A percentile compares a stretch with the other conserved stretches of the same genome.
Evolutionary conservation across 2,888 invertebrate species (phyloP).

Genomic region (Thymelicus acteon): DNA sequence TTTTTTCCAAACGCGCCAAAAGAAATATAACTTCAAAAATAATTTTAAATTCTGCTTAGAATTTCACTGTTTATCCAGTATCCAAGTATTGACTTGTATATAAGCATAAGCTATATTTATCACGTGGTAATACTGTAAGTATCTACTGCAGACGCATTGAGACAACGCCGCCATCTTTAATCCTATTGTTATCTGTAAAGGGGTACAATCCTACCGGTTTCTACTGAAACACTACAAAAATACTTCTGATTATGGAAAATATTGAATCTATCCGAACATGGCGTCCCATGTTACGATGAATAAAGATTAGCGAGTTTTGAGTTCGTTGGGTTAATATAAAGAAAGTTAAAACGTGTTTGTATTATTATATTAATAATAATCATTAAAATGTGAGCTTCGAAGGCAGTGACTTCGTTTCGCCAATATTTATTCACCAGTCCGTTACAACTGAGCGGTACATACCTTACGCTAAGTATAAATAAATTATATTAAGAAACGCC

Average conservation of each 20-base stretch:
- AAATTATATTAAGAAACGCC: constrained; percentile 81
- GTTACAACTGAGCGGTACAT: constrained; percentile 60
- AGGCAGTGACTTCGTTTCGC: constrained; percentile 33
- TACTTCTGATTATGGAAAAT: constrained; percentile 35
- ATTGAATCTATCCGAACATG: constrained; percentile 52
- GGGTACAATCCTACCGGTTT: constrained; percentile 9
- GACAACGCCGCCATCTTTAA: constrained; percentile 11
- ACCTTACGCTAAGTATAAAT: constrained; percentile 76
- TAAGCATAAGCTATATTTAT: neutral
- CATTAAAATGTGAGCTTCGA: constrained; percentile 23
- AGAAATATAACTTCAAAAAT: no score
- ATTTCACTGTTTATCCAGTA: no score
- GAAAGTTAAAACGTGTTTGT: constrained; percentile 14
- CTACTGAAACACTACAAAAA: constrained; percentile 35
- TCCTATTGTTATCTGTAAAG: constrained; percentile 19
- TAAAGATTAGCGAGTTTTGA: constrained; percentile 52
- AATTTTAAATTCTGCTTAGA: no score
- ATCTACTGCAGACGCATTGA: constrained; percentile 9
- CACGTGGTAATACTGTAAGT: constrained; percentile 30
- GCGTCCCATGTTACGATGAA: constrained; percentile 45
- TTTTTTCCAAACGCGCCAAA: no score
- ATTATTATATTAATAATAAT: constrained; percentile 18
- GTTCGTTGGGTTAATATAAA: constrained; percentile 18
- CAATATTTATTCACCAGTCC: constrained; percentile 56
- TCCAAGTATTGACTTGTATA: no score